Conservation (phyloP, 2,113 vertebrate species). For the Centropus bengalensis region DNA sequence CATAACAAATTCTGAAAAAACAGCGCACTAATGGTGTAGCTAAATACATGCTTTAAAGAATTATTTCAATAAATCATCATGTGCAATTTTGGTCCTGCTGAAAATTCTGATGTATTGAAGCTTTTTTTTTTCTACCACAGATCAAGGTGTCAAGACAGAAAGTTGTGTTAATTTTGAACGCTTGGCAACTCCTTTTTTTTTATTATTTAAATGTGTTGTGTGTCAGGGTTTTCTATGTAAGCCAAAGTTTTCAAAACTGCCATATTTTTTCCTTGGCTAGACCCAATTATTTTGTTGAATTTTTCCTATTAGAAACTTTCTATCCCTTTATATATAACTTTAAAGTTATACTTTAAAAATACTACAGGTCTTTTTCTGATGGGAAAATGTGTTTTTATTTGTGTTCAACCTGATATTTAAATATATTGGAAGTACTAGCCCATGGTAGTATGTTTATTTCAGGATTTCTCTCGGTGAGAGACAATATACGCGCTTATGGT, state of each 20-base stretch:
- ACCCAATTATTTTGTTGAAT: not conserved
- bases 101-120: not conserved
- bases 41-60: not conserved
- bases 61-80: not conserved
- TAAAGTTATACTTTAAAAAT: not conserved
- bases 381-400: not conserved
- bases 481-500: not conserved
- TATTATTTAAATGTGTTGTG: not conserved
- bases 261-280: not conserved
- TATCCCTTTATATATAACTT: no score
- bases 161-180: not conserved
- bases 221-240: fast-evolving
- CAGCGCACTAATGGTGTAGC: not conserved
- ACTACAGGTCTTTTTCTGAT: not conserved
- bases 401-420: not conserved
- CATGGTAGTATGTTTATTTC: not conserved
- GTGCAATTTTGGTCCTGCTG: not conserved
- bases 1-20: not conserved
- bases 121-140: not conserved
- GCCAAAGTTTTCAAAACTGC: not conserved
- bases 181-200: no score
- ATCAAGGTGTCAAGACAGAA: not conserved
- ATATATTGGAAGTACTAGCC: no score
- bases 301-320: not conserved
- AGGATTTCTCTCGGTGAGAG: not conserved